These are phyloP conservation scores for Lathronympha strigana DNA, from an alignment of 2,888 invertebrate species.

Conservation along the genomic window DNA sequence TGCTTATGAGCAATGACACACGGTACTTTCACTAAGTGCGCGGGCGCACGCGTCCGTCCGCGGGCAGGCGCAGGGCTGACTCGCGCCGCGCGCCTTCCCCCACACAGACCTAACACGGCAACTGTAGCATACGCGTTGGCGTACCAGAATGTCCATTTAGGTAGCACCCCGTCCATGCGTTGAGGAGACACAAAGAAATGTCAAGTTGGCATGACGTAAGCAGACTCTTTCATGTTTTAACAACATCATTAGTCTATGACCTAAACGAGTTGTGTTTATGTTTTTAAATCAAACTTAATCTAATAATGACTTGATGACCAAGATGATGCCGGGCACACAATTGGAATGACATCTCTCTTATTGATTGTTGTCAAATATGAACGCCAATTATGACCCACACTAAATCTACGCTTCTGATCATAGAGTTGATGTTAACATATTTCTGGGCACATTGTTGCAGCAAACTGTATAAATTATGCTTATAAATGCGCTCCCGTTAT, in stretches of 20 bases:
- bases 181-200: conserved; percentile 35
- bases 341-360: too few species aligned
- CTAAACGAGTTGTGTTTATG: conserved; percentile 29
- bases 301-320: too few species aligned
- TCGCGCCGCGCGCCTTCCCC: conserved; percentile 60
- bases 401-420: too few species aligned
- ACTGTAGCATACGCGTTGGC: conserved; percentile 70
- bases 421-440: not conserved
- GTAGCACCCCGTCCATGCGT: conserved; percentile 59
- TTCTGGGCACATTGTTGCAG: not conserved
- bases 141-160: conserved; percentile 74
- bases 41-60: conserved; percentile 63
- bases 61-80: conserved; percentile 74
- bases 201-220: conserved; percentile 14
- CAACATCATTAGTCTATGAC: conserved; percentile 21
- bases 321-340: too few species aligned
- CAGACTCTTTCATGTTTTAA: conserved; percentile 11
- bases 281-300: conserved; percentile 2
- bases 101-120: conserved; percentile 62
- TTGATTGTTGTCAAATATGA: too few species aligned
- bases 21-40: conserved; percentile 42
- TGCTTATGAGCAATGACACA: not conserved
- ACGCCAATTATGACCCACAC: too few species aligned
- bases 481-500: conserved; percentile 19
- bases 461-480: not conserved